Evolutionary conservation across 2,113 vertebrate species (phyloP).

Genomic region (Pedetes capensis): DNA sequence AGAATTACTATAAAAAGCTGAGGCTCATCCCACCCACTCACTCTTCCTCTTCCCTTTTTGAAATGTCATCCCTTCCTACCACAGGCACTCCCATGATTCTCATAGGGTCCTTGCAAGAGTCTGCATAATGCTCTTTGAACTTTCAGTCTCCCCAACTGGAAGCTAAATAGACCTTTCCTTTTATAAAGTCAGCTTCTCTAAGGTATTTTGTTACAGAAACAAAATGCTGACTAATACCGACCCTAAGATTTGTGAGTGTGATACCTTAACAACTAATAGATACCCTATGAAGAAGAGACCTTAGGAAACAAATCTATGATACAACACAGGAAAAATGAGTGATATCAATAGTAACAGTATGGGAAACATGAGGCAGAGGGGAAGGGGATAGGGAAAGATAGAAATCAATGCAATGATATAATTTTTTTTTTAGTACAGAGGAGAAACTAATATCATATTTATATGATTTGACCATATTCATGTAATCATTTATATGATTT

Average conservation of each 20-base stretch:
- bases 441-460: neutral
- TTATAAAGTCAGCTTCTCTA: neutral
- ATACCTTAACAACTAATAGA: neutral
- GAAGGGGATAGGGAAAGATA: neutral
- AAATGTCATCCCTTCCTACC: neutral
- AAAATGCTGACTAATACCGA: neutral
- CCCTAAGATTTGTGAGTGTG: neutral
- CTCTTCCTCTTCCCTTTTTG: neutral
- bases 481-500: neutral
- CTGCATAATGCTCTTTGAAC: no score
- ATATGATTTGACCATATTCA: neutral
- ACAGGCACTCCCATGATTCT: neutral
- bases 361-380: neutral
- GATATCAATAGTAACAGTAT: neutral
- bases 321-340: neutral
- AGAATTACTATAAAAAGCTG: neutral
- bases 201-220: no score
- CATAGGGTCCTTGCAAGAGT: fast-evolving
- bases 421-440: neutral
- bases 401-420: neutral
- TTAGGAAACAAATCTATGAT: neutral
- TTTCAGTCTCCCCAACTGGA: neutral
- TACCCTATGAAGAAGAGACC: neutral
- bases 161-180: neutral
- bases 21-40: no score